A percentile compares a stretch with the other conserved stretches of the same genome.
These are phyloP conservation scores for Tenualosa ilisha DNA, from an alignment of 2,797 vertebrate species.

Conservation along the genomic window DNA sequence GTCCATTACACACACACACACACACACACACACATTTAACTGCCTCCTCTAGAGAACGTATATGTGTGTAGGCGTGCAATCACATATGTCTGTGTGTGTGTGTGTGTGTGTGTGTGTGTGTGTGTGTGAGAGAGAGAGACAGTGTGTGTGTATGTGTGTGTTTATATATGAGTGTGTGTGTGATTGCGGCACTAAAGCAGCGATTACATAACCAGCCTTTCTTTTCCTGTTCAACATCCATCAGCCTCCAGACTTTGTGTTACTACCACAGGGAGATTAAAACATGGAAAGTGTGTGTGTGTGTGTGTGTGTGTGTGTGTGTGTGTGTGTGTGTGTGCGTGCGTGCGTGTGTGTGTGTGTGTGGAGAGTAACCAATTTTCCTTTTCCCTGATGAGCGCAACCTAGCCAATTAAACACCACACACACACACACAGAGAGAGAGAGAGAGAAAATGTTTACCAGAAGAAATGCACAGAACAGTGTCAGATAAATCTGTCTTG, in stretches of 20 bases:
- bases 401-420: neutral
- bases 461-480: neutral
- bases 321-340: slow-evolving; percentile 1
- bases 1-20: slow-evolving; percentile 24
- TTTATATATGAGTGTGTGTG: no score
- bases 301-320: neutral
- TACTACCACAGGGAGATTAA: slow-evolving; percentile 16
- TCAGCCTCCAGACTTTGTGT: neutral
- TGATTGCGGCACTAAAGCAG: neutral
- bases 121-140: neutral
- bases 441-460: neutral
- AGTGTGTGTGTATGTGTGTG: neutral
- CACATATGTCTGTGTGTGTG: slow-evolving; percentile 15
- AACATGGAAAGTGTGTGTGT: neutral
- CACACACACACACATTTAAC: neutral
- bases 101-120: neutral
- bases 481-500: no score
- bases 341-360: neutral
- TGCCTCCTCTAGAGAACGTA: neutral
- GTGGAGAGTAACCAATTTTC: neutral
- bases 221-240: slow-evolving; percentile 6
- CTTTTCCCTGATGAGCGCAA: neutral
- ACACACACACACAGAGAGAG: neutral
- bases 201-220: neutral
- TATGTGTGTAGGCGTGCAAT: neutral